phyloP scores from a whole-genome alignment of 1,140 invertebrate species.

The Ceratoteleas bidentatus region DNA sequence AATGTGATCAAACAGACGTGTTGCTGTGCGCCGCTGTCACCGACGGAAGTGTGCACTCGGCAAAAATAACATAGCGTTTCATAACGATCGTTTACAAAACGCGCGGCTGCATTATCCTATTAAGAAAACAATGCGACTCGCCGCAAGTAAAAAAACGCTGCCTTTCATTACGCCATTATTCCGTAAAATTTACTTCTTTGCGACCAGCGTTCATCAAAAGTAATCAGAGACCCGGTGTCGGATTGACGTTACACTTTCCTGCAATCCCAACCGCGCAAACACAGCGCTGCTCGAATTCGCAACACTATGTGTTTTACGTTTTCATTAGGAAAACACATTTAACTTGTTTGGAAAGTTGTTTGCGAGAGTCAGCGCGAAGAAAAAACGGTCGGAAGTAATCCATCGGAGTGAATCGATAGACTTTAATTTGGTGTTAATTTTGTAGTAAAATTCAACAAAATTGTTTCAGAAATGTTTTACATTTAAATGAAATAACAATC shows the following conservation, averaged over 20 bases:
- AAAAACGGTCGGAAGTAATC: too few relatives aligned
- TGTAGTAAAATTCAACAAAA: too few relatives aligned
- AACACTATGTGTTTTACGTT: neutral
- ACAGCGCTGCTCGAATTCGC: neutral
- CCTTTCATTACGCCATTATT: conserved; percentile 47
- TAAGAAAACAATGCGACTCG: conserved; percentile 44
- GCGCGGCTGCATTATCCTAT: conserved; percentile 35
- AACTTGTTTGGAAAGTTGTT: too few relatives aligned
- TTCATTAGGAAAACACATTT: neutral
- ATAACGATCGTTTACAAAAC: conserved; percentile 54
- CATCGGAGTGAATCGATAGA: too few relatives aligned
- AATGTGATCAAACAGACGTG: conserved; percentile 22
- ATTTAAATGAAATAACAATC: too few relatives aligned
- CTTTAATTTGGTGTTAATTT: too few relatives aligned
- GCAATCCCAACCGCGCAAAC: neutral
- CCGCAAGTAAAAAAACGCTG: conserved; percentile 20
- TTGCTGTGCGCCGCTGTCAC: conserved; percentile 31
- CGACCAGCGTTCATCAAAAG: neutral
- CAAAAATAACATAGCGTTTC: conserved; percentile 52
- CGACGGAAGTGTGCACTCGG: conserved; percentile 54
- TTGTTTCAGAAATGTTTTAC: too few relatives aligned
- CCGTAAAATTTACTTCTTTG: conserved; percentile 28
- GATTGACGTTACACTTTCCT: neutral
- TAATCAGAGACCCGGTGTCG: conserved; percentile 5
- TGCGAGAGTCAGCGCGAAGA: too few relatives aligned